Evolutionary conservation across 2,888 invertebrate genomes (phyloP), one percentile per base, ranked within the genome.

Genomic region (Anthrax anthrax): DNA sequence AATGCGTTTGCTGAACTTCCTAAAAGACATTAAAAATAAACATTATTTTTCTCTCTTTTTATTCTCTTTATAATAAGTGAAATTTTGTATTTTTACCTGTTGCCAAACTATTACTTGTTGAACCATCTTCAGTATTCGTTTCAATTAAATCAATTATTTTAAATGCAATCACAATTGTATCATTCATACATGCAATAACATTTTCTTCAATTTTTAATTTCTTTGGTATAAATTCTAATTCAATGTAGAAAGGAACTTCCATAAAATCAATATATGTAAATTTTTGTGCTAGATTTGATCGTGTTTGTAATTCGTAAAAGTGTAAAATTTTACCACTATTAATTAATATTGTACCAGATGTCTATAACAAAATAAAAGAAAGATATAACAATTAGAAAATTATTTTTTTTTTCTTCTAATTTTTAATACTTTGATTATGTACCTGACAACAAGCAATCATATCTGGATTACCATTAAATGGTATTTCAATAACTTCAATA

Each of bases 401-500:
- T n/a, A n/a, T n/a, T n/a, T n/a, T n/a, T n/a, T n/a, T n/a, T n/a
- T n/a, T n/a, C n/a, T n/a, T n/a, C n/a, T n/a, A n/a, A n/a, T n/a
- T n/a, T n/a, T n/a, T 4, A 56, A 29, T 53, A 51, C 48, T 60
- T 64, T 6, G 64, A 51, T 36, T 57, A 41, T 51, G 54, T 52
- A 72, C 70, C 61, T 76, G 80, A 54, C 81, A 81, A 53, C 79
- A 79, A 9, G 77, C 74, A 44, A 81, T 74, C 39, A 70, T 62
- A 48, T 74, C 73, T 0, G 81, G 78, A 42, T 61, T 64, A 37
- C 68, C 61, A 47, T 72, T 73, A 4, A 81, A 63, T 0, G 83
- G 84, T 40, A 85, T 65, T 61, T 84, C 84, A 51, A 85, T 81
- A 70, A 84, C 81, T 64, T 84, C 82, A 44, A 81, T 69, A 48